These are phyloP conservation scores for Pelusios castaneus DNA, from an alignment of 2,113 vertebrate species.

Conservation along the genomic window DNA sequence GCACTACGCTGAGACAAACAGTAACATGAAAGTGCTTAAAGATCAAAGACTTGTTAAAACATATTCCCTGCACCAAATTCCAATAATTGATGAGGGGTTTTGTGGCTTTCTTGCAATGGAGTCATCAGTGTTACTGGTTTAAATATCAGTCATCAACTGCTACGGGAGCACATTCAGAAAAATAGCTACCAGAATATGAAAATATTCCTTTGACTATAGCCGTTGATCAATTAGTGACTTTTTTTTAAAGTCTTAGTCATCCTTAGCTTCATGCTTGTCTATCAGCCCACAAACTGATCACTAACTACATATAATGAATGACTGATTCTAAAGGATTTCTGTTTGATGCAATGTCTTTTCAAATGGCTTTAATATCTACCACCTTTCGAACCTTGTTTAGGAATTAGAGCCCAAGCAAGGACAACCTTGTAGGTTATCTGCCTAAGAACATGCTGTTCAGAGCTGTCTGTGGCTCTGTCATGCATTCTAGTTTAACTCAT, in stretches of 20 bases:
- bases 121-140: constrained; percentile 1
- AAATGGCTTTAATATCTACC: constrained; percentile 45
- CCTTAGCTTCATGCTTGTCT: constrained; percentile 45
- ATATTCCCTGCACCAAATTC: background rate
- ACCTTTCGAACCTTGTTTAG: constrained; percentile 28
- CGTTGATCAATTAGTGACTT: background rate
- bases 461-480: constrained; percentile 12
- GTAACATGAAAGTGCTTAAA: background rate
- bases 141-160: constrained; percentile 23
- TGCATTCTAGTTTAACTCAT: constrained; percentile 54
- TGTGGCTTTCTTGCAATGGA: constrained; percentile 1
- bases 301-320: background rate
- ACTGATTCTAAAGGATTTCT: constrained; percentile 1
- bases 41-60: constrained; percentile 36
- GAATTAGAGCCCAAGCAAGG: background rate
- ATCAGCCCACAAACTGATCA: constrained; percentile 40
- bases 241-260: constrained; percentile 33
- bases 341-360: background rate
- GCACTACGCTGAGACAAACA: background rate
- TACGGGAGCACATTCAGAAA: background rate
- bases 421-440: constrained; percentile 55
- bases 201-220: constrained; percentile 1
- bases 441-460: constrained; percentile 34
- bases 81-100: background rate
- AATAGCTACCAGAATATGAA: background rate